A percentile compares a stretch with the other conserved stretches of the same genome.
phyloP scores from a whole-genome alignment of 2,797 vertebrate genomes.

The Sebastolobus alascanus region DNA sequence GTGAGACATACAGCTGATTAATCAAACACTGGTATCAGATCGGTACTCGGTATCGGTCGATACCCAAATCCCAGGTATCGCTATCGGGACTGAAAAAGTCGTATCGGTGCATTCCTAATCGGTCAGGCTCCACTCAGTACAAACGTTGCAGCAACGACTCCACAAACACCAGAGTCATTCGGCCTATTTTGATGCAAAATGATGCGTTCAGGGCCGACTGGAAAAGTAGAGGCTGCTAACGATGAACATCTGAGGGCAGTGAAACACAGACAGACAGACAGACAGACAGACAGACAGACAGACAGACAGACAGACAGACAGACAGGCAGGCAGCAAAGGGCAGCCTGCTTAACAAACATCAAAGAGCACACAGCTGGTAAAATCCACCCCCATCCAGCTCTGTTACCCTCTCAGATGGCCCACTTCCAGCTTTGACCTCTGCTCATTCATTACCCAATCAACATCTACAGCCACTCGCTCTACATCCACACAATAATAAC shows the following conservation, averaged over 20 bases:
- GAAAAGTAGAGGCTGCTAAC: constrained; percentile 43
- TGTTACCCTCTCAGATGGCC: constrained; percentile 52
- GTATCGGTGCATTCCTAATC: too few relatives aligned
- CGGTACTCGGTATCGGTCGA: too few relatives aligned
- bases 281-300: constrained; percentile 45
- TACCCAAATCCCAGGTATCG: too few relatives aligned
- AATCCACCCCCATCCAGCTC: constrained; percentile 62
- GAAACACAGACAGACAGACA: constrained; percentile 48
- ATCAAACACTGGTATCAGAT: too few relatives aligned
- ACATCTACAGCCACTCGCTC: constrained; percentile 24
- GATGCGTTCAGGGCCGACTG: constrained; percentile 13
- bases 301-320: too few relatives aligned
- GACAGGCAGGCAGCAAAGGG: constrained; percentile 66
- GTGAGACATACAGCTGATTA: too few relatives aligned
- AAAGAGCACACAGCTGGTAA: constrained; percentile 72
- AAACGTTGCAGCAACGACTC: too few relatives aligned
- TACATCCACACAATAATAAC: constrained; percentile 35
- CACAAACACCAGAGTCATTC: not conserved
- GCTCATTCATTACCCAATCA: constrained; percentile 69
- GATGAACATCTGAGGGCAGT: constrained; percentile 62
- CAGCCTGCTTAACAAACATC: constrained; percentile 68
- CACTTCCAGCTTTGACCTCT: constrained; percentile 66
- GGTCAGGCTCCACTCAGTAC: not conserved
- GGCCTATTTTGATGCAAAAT: not conserved
- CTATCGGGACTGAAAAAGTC: too few relatives aligned